These are phyloP conservation scores for Lepeophtheirus salmonis DNA, from an alignment of 1,140 invertebrate genomes.

Conservation along the genomic window DNA sequence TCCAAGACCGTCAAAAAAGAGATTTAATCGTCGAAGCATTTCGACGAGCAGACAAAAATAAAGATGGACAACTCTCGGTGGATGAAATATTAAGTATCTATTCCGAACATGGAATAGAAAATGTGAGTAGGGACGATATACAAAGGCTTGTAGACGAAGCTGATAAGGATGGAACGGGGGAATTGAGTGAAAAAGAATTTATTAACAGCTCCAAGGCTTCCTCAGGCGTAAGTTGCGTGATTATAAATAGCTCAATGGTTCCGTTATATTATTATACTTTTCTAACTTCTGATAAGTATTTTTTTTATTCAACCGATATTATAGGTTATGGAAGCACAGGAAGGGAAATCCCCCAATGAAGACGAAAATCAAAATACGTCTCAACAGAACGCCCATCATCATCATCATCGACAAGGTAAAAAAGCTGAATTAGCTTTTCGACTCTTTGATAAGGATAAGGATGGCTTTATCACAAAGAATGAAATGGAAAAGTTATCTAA, in stretches of 20 bases:
- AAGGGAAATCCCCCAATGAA: too few species aligned
- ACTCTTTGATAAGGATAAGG: constrained; percentile 10
- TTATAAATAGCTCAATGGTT: too few species aligned
- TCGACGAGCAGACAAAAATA: constrained; percentile 5
- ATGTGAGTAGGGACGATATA: constrained; percentile 1
- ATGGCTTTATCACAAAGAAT: constrained; percentile 11
- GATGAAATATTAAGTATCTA: constrained; percentile 4
- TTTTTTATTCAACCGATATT: too few species aligned
- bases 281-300: too few species aligned
- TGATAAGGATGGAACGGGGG: constrained; percentile 12
- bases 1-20: constrained; percentile 1
- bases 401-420: too few species aligned
- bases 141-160: constrained; percentile 5
- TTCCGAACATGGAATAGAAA: neutral
- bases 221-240: too few species aligned
- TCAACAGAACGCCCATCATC: too few species aligned
- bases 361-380: too few species aligned
- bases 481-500: constrained; percentile 14
- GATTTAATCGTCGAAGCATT: neutral
- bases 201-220: neutral
- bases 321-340: too few species aligned
- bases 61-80: neutral
- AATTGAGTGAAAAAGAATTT: constrained; percentile 1
- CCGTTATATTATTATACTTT: too few species aligned
- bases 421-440: constrained; percentile 1